Evolutionary conservation across 92 coral and sea anemone species (phyloP).

Genomic region (Pocillopora grandis): DNA sequence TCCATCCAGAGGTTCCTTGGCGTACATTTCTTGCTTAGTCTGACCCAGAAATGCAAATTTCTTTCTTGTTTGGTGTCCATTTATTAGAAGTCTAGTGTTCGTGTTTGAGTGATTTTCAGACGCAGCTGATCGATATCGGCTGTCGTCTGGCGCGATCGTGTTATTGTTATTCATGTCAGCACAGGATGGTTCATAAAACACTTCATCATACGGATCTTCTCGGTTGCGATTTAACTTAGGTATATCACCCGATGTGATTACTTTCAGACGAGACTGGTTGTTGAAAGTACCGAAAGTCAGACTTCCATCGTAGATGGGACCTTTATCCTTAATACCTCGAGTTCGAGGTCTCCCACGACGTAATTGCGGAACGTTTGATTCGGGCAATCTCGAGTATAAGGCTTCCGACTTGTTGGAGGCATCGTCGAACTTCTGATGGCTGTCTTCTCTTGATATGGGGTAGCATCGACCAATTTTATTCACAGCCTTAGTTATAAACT

Average conservation of each 20-base stretch:
- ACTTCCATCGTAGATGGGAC: neutral
- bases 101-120: neutral
- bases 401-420: neutral
- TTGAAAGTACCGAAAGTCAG: neutral
- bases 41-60: neutral
- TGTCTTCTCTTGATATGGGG: neutral
- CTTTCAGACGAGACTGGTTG: neutral
- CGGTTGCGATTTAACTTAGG: neutral
- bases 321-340: neutral
- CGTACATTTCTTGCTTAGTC: neutral
- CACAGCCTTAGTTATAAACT: neutral
- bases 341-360: constrained; percentile 1
- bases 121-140: neutral
- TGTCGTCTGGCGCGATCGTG: neutral
- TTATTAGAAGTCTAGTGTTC: neutral
- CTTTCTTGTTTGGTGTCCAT: neutral
- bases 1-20: neutral
- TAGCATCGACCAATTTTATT: neutral
- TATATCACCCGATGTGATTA: neutral
- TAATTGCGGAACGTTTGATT: neutral
- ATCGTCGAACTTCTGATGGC: constrained; percentile 1
- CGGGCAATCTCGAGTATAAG: neutral
- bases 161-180: neutral
- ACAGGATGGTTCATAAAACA: neutral
- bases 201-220: neutral